These are phyloP conservation scores for Ochropleura plecta DNA, from an alignment of 2,888 invertebrate genomes.

Conservation along the genomic window DNA sequence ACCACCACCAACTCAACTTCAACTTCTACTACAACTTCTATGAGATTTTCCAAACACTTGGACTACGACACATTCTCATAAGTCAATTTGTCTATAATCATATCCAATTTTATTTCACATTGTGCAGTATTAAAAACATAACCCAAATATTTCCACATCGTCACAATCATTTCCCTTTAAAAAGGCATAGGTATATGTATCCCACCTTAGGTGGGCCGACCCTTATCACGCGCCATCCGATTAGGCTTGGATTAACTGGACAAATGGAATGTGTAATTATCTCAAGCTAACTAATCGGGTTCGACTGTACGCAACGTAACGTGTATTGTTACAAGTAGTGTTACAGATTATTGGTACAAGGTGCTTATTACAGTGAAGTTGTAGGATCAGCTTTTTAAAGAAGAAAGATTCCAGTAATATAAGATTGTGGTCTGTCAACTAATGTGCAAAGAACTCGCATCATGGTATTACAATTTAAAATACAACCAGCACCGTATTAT, in stretches of 20 bases:
- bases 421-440: neutral
- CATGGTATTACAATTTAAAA: neutral
- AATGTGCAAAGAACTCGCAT: neutral
- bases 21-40: too few species aligned
- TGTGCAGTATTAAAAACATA: neutral
- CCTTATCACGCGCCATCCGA: slow-evolving; percentile 86
- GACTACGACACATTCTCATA: neutral
- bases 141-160: neutral
- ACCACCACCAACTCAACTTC: too few species aligned
- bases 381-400: neutral
- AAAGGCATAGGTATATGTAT: slow-evolving; percentile 44
- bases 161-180: slow-evolving; percentile 3
- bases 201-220: slow-evolving; percentile 76
- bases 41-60: too few species aligned
- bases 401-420: neutral
- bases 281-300: slow-evolving; percentile 81
- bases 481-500: neutral
- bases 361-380: neutral
- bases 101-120: neutral
- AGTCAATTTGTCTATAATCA: neutral
- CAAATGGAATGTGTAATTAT: slow-evolving; percentile 90
- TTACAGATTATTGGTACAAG: slow-evolving; percentile 32
- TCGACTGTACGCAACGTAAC: slow-evolving; percentile 65
- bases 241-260: slow-evolving; percentile 85
- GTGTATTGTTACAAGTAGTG: slow-evolving; percentile 56